Evolutionary conservation across 2,113 vertebrate species (phyloP).

Genomic region (Callipepla californica): DNA sequence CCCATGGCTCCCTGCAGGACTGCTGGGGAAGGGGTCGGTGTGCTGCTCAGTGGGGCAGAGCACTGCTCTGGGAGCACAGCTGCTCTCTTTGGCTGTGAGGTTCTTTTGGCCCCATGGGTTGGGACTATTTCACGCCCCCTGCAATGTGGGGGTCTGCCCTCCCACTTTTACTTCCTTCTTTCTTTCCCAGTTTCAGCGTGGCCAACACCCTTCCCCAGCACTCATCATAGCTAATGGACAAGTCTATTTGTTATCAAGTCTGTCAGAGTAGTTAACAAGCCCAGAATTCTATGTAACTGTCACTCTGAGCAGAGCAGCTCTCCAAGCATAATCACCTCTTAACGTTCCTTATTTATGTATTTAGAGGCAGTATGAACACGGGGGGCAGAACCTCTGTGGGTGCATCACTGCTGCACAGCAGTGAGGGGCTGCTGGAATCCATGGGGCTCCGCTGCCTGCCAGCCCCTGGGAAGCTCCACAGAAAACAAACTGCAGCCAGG

Average conservation of each 20-base stretch:
- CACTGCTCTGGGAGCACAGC: background rate
- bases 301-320: slow-evolving; percentile 38
- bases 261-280: slow-evolving; percentile 18
- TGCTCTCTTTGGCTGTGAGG: background rate
- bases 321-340: slow-evolving; percentile 44
- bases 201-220: background rate
- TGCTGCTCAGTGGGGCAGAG: background rate
- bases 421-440: slow-evolving; percentile 40
- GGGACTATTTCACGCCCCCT: background rate
- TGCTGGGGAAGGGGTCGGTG: background rate
- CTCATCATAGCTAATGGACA: background rate
- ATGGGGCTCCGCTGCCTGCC: slow-evolving; percentile 38
- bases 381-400: slow-evolving; percentile 11
- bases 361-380: slow-evolving; percentile 53
- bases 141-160: background rate
- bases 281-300: slow-evolving; percentile 38
- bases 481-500: slow-evolving; percentile 43
- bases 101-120: background rate
- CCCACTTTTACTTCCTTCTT: background rate
- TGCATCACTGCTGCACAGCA: background rate
- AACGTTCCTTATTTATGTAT: slow-evolving; percentile 66
- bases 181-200: background rate
- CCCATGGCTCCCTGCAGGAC: background rate
- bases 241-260: slow-evolving; percentile 6
- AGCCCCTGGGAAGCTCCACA: slow-evolving; percentile 16